Evolutionary conservation across 2,113 vertebrate species (phyloP).

Genomic region (Alexandromys fortis): DNA sequence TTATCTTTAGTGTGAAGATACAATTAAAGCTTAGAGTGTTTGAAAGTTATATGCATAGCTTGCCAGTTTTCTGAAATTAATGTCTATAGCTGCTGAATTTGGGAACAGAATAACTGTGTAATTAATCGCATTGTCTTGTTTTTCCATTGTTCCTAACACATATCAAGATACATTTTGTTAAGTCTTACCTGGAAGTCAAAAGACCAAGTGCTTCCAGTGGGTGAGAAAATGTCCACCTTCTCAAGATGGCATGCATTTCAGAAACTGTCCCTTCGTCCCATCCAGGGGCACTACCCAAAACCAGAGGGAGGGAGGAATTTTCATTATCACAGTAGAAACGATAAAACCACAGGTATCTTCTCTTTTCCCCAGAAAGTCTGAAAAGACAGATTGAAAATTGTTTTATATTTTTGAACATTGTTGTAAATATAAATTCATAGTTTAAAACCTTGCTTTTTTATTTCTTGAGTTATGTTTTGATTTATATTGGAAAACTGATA

Average conservation of each 20-base stretch:
- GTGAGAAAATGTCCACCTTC: slow-evolving; percentile 86
- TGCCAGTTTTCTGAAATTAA: slow-evolving; percentile 11
- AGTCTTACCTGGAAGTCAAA: slow-evolving; percentile 87
- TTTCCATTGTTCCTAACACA: slow-evolving; percentile 11
- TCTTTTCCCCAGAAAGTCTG: slow-evolving; percentile 91
- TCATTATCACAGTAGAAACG: slow-evolving; percentile 83
- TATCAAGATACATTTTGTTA: not conserved
- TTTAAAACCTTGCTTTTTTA: not conserved
- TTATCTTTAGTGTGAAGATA: slow-evolving; percentile 48
- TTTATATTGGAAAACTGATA: slow-evolving; percentile 21
- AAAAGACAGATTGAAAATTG: slow-evolving; percentile 79
- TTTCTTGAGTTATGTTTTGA: slow-evolving; percentile 29
- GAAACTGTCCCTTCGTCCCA: slow-evolving; percentile 87
- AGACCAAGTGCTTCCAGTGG: slow-evolving; percentile 90
- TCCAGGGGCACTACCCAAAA: slow-evolving; percentile 87
- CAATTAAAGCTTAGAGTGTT: slow-evolving; percentile 41
- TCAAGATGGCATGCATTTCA: slow-evolving; percentile 87
- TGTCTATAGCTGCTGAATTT: slow-evolving; percentile 39
- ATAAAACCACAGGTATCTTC: slow-evolving; percentile 90
- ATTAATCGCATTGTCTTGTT: not conserved
- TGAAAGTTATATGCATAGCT: slow-evolving; percentile 1
- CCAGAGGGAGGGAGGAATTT: slow-evolving; percentile 88
- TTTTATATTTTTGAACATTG: slow-evolving; percentile 45
- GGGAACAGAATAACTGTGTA: slow-evolving; percentile 5
- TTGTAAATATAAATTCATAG: slow-evolving; percentile 43